Conservation (phyloP, 2,888 invertebrate species). For the Charanyca ferruginea region DNA sequence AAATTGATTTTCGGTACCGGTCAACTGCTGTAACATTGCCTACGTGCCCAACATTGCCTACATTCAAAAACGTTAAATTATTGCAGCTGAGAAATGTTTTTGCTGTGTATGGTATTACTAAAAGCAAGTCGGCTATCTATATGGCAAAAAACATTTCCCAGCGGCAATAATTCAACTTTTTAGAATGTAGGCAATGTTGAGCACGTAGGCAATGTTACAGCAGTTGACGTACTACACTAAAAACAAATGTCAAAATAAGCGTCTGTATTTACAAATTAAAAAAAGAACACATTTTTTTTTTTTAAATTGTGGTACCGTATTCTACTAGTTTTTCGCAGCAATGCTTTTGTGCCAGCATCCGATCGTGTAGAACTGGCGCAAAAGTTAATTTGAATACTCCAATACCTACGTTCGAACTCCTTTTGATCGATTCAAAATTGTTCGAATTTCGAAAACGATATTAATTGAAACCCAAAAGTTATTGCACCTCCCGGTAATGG, state of each 20-base stretch:
- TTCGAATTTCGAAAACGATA: constrained; percentile 52
- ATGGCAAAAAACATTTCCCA: too few species aligned
- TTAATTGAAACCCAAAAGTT: constrained; percentile 61
- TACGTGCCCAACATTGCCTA: too few species aligned
- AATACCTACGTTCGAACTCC: constrained; percentile 41
- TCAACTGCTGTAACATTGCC: too few species aligned
- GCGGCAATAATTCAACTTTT: too few species aligned
- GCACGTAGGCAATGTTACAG: too few species aligned
- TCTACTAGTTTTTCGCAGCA: background rate
- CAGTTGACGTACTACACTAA: too few species aligned
- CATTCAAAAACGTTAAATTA: too few species aligned
- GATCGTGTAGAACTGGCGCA: constrained; percentile 31
- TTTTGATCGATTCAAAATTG: constrained; percentile 57
- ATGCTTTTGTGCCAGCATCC: constrained; percentile 25
- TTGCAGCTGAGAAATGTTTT: too few species aligned
- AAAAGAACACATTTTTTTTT: background rate
- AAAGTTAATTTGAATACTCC: constrained; percentile 58
- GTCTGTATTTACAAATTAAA: background rate
- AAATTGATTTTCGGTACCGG: too few species aligned
- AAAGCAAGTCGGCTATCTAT: too few species aligned
- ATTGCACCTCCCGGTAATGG: constrained; percentile 54
- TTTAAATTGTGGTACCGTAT: background rate
- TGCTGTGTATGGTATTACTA: too few species aligned
- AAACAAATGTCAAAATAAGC: background rate
- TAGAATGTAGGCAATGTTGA: too few species aligned